phyloP scores from a whole-genome alignment of 2,888 invertebrate species.

The Rhimphoctona megacephalus region DNA sequence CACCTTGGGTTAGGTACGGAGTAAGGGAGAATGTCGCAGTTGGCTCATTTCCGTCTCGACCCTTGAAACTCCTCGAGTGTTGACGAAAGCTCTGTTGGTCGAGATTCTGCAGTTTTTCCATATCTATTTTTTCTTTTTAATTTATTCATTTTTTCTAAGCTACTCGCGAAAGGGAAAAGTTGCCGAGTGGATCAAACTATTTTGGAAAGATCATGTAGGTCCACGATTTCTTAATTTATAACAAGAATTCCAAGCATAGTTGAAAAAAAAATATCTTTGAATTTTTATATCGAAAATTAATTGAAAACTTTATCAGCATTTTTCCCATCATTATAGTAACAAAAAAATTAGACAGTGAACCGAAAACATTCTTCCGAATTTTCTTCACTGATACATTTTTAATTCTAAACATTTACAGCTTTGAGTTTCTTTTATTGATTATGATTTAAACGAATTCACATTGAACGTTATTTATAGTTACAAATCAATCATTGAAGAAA shows the following conservation, averaged over 20 bases:
- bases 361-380: no score
- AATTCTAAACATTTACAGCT: no score
- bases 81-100: slow-evolving; percentile 43
- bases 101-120: slow-evolving; percentile 31
- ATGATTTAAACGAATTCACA: no score
- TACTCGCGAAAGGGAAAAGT: slow-evolving; percentile 42
- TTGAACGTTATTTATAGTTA: no score
- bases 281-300: no score
- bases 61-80: slow-evolving; percentile 53
- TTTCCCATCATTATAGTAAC: no score
- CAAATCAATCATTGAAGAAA: no score
- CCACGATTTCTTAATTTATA: neutral
- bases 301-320: no score
- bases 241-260: neutral
- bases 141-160: slow-evolving; percentile 25
- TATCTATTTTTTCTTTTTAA: slow-evolving; percentile 11
- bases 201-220: neutral
- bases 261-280: neutral
- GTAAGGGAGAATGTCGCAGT: slow-evolving; percentile 41
- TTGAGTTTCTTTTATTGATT: no score
- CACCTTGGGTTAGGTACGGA: slow-evolving; percentile 41
- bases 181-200: slow-evolving; percentile 31
- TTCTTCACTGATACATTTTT: no score
- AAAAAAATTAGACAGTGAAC: no score
- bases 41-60: slow-evolving; percentile 56